Evolutionary conservation across 2,888 invertebrate species (phyloP).

Genomic region (Cosmopolites sordidus): DNA sequence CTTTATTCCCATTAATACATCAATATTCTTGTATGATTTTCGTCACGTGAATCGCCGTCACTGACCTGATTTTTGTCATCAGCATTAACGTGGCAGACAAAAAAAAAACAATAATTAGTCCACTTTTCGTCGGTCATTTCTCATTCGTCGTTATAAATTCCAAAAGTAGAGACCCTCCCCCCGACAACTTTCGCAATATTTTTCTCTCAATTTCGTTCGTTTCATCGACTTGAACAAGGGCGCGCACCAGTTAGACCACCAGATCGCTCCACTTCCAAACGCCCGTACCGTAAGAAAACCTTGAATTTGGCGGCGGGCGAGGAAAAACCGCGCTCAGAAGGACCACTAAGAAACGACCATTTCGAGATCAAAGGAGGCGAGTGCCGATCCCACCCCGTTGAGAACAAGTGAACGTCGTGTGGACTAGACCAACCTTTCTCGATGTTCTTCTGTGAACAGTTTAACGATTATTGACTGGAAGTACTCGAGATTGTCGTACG

Average conservation of each 20-base stretch:
- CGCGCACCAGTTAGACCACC: neutral
- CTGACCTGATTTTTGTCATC: neutral
- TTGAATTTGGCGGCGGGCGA: conserved; percentile 3
- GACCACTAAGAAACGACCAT: conserved; percentile 17
- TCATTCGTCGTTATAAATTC: conserved; percentile 8
- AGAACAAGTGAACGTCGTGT: conserved; percentile 40
- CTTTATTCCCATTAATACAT: too few relatives aligned
- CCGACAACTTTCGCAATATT: conserved; percentile 16
- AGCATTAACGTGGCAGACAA: neutral
- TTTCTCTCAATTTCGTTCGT: neutral
- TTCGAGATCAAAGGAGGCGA: neutral
- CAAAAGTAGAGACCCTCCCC: conserved; percentile 13
- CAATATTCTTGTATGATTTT: too few relatives aligned
- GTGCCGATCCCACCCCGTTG: conserved; percentile 35
- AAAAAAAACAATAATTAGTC: neutral
- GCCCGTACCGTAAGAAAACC: neutral
- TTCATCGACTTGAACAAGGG: neutral
- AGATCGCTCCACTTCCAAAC: neutral
- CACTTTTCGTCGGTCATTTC: conserved; percentile 7
- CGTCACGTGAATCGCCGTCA: neutral
- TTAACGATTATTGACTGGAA: conserved; percentile 19
- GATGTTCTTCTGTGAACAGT: conserved; percentile 20
- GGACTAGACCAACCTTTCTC: conserved; percentile 36
- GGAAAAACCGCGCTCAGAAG: neutral
- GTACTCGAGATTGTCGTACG: conserved; percentile 7